Evolutionary conservation across 2,797 vertebrate genomes (phyloP), one percentile per base, ranked within the genome.

Genomic region (Melanotaenia pygmaea): DNA sequence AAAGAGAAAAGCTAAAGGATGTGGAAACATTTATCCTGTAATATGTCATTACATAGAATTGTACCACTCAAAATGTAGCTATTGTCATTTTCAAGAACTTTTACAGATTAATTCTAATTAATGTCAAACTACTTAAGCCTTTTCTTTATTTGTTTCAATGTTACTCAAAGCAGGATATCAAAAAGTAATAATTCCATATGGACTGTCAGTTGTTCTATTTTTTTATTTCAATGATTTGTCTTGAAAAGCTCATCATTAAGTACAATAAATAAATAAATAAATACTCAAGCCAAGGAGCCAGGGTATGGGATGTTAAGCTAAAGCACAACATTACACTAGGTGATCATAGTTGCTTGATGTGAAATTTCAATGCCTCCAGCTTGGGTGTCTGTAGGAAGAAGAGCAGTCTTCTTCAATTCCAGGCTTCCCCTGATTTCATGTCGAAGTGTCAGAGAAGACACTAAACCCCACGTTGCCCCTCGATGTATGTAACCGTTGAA

Each of bases 261-360:
- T 5, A 3, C 11, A 24, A 24, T 4, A 24, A 37, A 37, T 37
- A 11, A 8, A 11, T 37, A 37, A 37, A 37, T 2, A 24, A 24
- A 24, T 3, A 24, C 9, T 53, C 22, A 54, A 28, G n/a, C 24
- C 22, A 54, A 54, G 22, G 22, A 51, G 9, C 22, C 11, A 24
- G 8, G 22, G 50, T 9, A 54, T 26, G 2, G 24, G 1, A 11
- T 22, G 47, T 11, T 24, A 6, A 24, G n/a, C 34, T 60, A 11
- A 60, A 34, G 34, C 22, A 28, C 18, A 11, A 38, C 59, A 61
- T 18, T 40, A 61, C n/a, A 61, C 35, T 24, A 61, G 37, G 22
- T 43, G 37, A 61, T 43, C 26, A 26, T 18, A 43, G 22, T 58
- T 34, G n/a, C 57, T 61, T 61, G 13, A 43, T 40, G 59, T 61